These are phyloP conservation scores for Agonopterix arenella DNA, from an alignment of 2,888 invertebrate species.

Conservation along the genomic window DNA sequence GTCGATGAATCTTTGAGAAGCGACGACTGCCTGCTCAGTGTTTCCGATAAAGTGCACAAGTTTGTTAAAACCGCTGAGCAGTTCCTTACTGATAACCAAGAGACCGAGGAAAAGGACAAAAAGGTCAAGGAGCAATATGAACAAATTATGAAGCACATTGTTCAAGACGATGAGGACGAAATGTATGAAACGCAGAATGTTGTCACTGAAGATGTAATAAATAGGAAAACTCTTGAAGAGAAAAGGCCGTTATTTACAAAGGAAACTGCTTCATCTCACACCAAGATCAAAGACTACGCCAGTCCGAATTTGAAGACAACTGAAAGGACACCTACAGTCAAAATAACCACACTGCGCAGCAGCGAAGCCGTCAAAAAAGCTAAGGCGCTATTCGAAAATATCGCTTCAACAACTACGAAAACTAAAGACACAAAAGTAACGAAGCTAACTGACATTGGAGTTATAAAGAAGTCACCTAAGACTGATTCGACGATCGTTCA, in stretches of 20 bases:
- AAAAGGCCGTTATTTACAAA: constrained; percentile 30
- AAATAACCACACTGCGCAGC: constrained; percentile 68
- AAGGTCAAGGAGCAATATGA: constrained; percentile 64
- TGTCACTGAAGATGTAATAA: constrained; percentile 10
- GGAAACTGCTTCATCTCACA: constrained; percentile 38
- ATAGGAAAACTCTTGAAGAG: constrained; percentile 18
- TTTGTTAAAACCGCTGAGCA: constrained; percentile 79
- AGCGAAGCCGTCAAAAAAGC: constrained; percentile 83
- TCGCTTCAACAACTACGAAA: constrained; percentile 60
- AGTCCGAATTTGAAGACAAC: constrained; percentile 32
- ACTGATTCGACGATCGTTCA: constrained; percentile 35
- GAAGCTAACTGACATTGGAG: constrained; percentile 69
- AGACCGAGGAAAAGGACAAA: constrained; percentile 50
- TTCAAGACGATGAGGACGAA: constrained; percentile 39
- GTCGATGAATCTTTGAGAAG: constrained; percentile 75
- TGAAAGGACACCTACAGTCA: constrained; percentile 41
- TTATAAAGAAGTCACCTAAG: constrained; percentile 50
- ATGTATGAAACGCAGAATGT: constrained; percentile 15
- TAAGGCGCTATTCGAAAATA: constrained; percentile 83
- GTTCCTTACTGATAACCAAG: constrained; percentile 49
- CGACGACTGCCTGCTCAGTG: constrained; percentile 79
- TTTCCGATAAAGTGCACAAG: constrained; percentile 81
- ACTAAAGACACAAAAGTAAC: constrained; percentile 35
- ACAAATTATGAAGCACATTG: constrained; percentile 56
- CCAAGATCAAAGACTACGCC: constrained; percentile 33